Conservation (phyloP, 2,888 invertebrate species). For the Drosophila infuscata region DNA sequence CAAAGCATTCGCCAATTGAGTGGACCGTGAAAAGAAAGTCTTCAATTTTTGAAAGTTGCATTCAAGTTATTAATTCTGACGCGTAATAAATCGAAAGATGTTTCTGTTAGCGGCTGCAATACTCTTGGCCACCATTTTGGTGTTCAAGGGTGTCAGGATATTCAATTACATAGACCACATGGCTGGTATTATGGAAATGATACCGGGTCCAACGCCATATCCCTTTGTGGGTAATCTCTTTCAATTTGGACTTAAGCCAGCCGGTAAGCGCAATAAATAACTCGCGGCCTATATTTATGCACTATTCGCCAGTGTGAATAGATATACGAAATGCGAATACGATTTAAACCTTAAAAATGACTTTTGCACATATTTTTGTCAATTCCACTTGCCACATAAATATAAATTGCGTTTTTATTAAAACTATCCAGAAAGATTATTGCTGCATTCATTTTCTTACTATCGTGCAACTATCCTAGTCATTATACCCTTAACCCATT, state of each 20-base stretch:
- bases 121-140: slow-evolving; percentile 69
- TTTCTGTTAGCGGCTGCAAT: slow-evolving; percentile 72
- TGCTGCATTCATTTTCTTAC: slow-evolving; percentile 1
- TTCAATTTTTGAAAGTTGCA: background rate
- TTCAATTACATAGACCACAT: slow-evolving; percentile 81
- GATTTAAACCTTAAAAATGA: background rate
- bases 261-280: slow-evolving; percentile 65
- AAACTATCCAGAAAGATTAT: slow-evolving; percentile 5
- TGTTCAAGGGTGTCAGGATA: slow-evolving; percentile 77
- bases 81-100: slow-evolving; percentile 49
- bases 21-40: slow-evolving; percentile 1
- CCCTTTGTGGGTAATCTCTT: slow-evolving; percentile 82
- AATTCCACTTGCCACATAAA: slow-evolving; percentile 6
- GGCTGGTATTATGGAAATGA: slow-evolving; percentile 82
- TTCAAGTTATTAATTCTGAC: background rate
- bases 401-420: background rate
- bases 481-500: no score
- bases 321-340: background rate
- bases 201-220: slow-evolving; percentile 81
- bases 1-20: slow-evolving; percentile 25
- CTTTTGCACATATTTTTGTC: background rate
- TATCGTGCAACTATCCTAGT: slow-evolving; percentile 41
- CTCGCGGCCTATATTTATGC: slow-evolving; percentile 65
- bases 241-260: slow-evolving; percentile 80
- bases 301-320: slow-evolving; percentile 41